Base-by-base conservation (phyloP, 2,888 invertebrate genomes). In the Epistrophe grossulariae region DNA sequence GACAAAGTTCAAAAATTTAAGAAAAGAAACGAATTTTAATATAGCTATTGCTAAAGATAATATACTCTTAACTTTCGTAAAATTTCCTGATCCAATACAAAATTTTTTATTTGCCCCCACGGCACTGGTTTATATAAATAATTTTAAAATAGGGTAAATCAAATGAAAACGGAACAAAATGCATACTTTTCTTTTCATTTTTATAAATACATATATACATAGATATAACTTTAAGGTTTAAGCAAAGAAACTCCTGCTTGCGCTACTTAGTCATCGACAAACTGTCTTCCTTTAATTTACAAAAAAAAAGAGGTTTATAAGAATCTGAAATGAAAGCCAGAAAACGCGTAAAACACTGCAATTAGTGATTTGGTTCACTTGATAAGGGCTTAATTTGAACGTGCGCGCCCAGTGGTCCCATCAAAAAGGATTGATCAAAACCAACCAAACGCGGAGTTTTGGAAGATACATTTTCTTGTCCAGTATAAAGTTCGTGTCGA, bases 351-450 rank as follows among this genome's bases (percentile, higher is more conserved):
- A 87, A 88, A 88, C 83, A 88, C 83, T 88, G 76, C 91, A 91
- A 91, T 91, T 91, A 91, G 91, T 90, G 91, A 91, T 91, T 91
- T 91, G 91, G 91, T 91, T 91, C 91, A 91, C 91, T 91, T 91
- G 91, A 91, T 91, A 91, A 89, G 90, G 89, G 89, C 90, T 91
- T 91, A 88, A 88, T 88, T 88, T 88, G 88, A 83, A 70, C 88
- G 82, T 87, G 87, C 76, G 87, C 87, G 52, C 72, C 78, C 82
- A 76, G 82, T 79, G 82, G 79, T 79, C 82, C 43, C 79, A 82
- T 72, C 74, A 62, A 62, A 62, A 72, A 38, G 64, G 66, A 55
- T 68, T 82, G 73, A 79, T 79, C 87, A 50, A 45, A 66, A 24
- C 24, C 24, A 24, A n/a, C 71, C 40, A 48, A 66, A n/a, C 15